These are phyloP conservation scores for Metellina segmentata DNA, from an alignment of 2,888 invertebrate species.

Conservation along the genomic window DNA sequence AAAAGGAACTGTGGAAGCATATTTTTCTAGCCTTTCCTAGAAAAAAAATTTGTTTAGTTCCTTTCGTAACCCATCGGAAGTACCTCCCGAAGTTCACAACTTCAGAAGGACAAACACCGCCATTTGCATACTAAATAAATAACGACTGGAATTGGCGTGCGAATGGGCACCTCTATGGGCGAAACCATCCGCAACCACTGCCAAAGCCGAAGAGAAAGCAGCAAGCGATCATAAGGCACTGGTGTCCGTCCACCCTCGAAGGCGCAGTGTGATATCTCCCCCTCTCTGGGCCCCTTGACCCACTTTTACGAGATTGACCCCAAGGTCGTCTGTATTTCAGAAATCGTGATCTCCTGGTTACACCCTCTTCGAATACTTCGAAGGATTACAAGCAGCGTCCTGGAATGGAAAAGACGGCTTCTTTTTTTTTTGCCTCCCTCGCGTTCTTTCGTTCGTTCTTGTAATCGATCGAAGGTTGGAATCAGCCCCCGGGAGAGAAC, in stretches of 20 bases:
- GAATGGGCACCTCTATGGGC: no score
- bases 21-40: no score
- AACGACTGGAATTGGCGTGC: no score
- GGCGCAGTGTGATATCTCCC: slow-evolving; percentile 24
- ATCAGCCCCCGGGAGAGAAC: background rate
- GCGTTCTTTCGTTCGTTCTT: background rate
- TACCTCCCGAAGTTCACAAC: no score
- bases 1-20: no score
- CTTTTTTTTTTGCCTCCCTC: background rate
- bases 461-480: background rate
- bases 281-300: slow-evolving; percentile 51
- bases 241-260: background rate
- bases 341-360: slow-evolving; percentile 55
- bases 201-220: no score
- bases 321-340: slow-evolving; percentile 50
- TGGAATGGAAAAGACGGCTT: background rate
- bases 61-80: no score
- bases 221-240: no score
- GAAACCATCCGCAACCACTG: no score
- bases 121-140: background rate
- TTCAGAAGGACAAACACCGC: background rate
- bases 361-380: slow-evolving; percentile 27
- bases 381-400: background rate
- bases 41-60: no score
- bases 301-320: slow-evolving; percentile 64